Base-by-base conservation (phyloP, 2,888 invertebrate genomes). In the Metalampra italica region DNA sequence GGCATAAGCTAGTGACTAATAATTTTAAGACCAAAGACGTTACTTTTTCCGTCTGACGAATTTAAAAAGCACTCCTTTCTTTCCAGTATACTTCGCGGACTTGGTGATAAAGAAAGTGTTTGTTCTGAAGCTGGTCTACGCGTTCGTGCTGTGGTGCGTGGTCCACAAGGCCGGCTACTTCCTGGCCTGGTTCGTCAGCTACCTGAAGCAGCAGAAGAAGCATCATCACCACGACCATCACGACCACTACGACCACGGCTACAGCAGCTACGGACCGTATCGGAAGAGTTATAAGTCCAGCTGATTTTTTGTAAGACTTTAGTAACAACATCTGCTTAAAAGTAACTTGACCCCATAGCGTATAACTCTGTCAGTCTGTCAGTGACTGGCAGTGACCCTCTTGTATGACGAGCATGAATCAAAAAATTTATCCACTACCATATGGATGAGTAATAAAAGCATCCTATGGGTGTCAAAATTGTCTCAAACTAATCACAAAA, bases 91-190 rank as follows among this genome's bases (percentile, higher is more conserved):
- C 68, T 70, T 88, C 64, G 82, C 83, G 0, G 88, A 88, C 45
- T 54, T 89, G 8, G 62, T 87, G 4, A 56, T 88, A 3, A 89
- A 88, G 73, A 89, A 89, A 60, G 64, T 89, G 15, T 89, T 89
- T 63, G 59, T 89, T 3, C 66, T 89, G 5, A 89, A 88, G 61
- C 54, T 89, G 54, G 61, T 84, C 3, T 89, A 86, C 62, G 88
- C 88, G 0, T 79, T 88, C 52, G 74, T 83, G 0, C 81, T 89
- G 61, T 86, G 82, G 81, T 53, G 83, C 15, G 68, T 89, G 0
- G 67, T 88, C 1, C 87, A 88, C 69, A 88, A 89, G 51, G 88
- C 88, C 0, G 87, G 88, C 41, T 89, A 87, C 68, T 82, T 89
- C 71, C 71, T 89, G 34, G 59, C 71, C 57, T 89, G 88, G 88